Conservation (phyloP, 2,888 invertebrate genomes). For the Atethmia centrago region DNA sequence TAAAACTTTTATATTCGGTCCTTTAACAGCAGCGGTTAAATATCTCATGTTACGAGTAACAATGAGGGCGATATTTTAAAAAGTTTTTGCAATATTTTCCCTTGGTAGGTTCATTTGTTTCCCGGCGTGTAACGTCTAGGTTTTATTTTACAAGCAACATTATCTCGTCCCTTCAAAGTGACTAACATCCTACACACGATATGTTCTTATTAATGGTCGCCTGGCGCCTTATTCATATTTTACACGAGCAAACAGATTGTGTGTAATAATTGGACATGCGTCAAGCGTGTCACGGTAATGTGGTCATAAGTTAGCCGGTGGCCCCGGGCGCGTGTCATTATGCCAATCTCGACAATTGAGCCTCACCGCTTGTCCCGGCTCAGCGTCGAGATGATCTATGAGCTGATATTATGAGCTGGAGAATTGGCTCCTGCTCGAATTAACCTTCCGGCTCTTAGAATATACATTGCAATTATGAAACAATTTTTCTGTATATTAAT, state of each 20-base stretch:
- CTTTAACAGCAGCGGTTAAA: slow-evolving; percentile 37
- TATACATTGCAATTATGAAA: slow-evolving; percentile 58
- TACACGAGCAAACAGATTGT: slow-evolving; percentile 86
- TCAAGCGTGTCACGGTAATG: slow-evolving; percentile 88
- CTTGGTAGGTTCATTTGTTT: slow-evolving; percentile 84
- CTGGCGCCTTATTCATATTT: slow-evolving; percentile 86
- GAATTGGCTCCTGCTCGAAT: slow-evolving; percentile 79
- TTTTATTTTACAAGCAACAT: slow-evolving; percentile 87
- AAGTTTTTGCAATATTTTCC: slow-evolving; percentile 87
- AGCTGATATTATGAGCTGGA: slow-evolving; percentile 81
- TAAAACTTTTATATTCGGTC: slow-evolving; percentile 42
- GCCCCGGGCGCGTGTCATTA: slow-evolving; percentile 85
- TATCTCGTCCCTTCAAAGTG: slow-evolving; percentile 86
- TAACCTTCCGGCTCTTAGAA: slow-evolving; percentile 66
- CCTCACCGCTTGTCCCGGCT: slow-evolving; percentile 71
- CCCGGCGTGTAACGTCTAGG: slow-evolving; percentile 78
- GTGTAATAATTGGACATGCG: slow-evolving; percentile 89
- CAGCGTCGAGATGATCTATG: slow-evolving; percentile 82
- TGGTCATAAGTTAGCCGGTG: slow-evolving; percentile 85
- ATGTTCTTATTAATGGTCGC: slow-evolving; percentile 82
- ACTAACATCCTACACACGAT: slow-evolving; percentile 79
- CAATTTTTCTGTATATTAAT: slow-evolving; percentile 56
- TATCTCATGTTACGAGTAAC: slow-evolving; percentile 78
- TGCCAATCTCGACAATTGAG: slow-evolving; percentile 87
- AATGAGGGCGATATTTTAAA: slow-evolving; percentile 83